Conservation (phyloP, 2,888 invertebrate species). For the Criorhina ranunculi region DNA sequence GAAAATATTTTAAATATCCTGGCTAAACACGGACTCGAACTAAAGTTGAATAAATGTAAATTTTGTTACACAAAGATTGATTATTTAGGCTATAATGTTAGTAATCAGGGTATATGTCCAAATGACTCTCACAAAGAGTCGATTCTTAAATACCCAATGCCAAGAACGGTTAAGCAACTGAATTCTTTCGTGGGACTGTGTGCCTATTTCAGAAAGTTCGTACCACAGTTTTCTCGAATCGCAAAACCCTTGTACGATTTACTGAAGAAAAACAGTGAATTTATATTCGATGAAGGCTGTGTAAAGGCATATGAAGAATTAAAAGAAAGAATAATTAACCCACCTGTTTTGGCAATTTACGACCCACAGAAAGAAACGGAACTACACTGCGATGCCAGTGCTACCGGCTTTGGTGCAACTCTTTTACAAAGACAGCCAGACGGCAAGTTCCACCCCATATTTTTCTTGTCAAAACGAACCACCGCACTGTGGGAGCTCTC, state of each 20-base stretch:
- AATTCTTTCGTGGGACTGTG: constrained; percentile 63
- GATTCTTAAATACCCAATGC: constrained; percentile 35
- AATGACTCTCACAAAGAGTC: constrained; percentile 16
- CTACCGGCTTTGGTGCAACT: constrained; percentile 78
- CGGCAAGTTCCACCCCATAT: constrained; percentile 78
- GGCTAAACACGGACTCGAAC: constrained; percentile 11
- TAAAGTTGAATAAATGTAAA: constrained; percentile 7
- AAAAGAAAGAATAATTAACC: constrained; percentile 41
- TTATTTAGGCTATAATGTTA: constrained; percentile 45
- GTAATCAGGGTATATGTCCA: constrained; percentile 15
- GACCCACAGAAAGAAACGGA: constrained; percentile 78
- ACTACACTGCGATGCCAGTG: constrained; percentile 80
- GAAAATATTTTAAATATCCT: constrained; percentile 12
- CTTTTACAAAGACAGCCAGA: constrained; percentile 76
- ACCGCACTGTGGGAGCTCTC: no score
- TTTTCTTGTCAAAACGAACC: constrained; percentile 77
- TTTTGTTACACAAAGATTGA: constrained; percentile 8
- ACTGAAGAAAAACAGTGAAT: constrained; percentile 52
- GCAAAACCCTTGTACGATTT: constrained; percentile 80
- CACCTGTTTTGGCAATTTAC: constrained; percentile 79
- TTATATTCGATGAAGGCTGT: constrained; percentile 52
- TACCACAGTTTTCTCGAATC: constrained; percentile 63
- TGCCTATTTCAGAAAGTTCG: constrained; percentile 67
- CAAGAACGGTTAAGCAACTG: no score
- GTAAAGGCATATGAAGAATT: constrained; percentile 46